Base-by-base conservation (phyloP, 2,113 vertebrate genomes). In the Otus sunia region DNA sequence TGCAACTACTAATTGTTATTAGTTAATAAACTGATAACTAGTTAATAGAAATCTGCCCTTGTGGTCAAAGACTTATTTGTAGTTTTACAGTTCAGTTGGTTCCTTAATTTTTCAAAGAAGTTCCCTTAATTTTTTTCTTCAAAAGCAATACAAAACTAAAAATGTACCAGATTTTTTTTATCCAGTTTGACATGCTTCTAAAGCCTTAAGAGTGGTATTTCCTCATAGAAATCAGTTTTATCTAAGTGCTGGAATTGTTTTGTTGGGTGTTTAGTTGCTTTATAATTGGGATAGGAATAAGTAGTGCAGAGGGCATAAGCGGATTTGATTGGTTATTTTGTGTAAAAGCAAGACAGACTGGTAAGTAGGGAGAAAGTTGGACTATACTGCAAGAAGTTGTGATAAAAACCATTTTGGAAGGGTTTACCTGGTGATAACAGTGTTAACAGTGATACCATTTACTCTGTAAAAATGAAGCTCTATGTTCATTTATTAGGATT, bases 181-280 rank as follows among this genome's bases (percentile, higher is more conserved):
- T 94, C 90, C 45, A 69, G 27, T 86, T 91, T 83, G 79, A 90
- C 68, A 73, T 83, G 60, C 72, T 92, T 93, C 95, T 95, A 72
- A 94, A 67, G n/a, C 59, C 74, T 95, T 11, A 82, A 45, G 64
- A 59, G 30, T 30, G 29, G n/a, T 41, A 26, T 9, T 73, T 77
- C 77, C 85, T 93, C 37, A 63, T 53, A 84, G 73, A 69, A 92
- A 92, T 93, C 52, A 64, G 49, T 92, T 94, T 94, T 90, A 94
- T 84, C 78, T 88, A 79, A 45, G 68, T 59, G 95, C 67, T 80
- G 58, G 39, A 68, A 43, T 62, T 29, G 32, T 20, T n/a, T 63
- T 41, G 7, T 53, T 3, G 11, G 11, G 23, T 27, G 18, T 79
- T 64, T 18, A 92, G 92, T 84, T 86, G 84, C 80, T 94, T 77